Evolutionary conservation across 2,113 vertebrate genomes (phyloP).

Genomic region (Mobula hypostoma): DNA sequence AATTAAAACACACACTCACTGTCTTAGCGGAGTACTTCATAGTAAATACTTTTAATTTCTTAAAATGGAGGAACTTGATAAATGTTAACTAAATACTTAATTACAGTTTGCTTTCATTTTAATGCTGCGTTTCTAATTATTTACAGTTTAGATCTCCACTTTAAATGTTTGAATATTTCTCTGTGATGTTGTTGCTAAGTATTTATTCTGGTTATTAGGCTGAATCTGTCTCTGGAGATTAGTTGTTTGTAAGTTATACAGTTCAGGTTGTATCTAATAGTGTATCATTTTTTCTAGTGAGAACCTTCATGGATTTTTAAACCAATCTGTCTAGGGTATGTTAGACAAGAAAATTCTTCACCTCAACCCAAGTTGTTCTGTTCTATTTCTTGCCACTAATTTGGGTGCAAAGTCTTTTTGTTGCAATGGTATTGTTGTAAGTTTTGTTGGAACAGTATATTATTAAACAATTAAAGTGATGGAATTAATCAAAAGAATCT

Average conservation of each 20-base stretch:
- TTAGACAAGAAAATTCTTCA: slow-evolving; percentile 9
- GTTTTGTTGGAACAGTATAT: not conserved
- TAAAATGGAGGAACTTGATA: not conserved
- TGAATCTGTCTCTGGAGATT: slow-evolving; percentile 6
- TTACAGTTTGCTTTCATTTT: not conserved
- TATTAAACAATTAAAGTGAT: not conserved
- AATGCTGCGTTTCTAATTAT: slow-evolving; percentile 5
- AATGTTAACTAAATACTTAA: not conserved
- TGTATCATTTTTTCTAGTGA: not conserved
- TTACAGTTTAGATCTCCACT: slow-evolving; percentile 7
- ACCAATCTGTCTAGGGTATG: slow-evolving; percentile 8
- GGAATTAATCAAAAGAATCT: not conserved
- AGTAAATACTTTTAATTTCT: slow-evolving; percentile 1
- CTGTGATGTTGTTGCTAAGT: slow-evolving; percentile 12
- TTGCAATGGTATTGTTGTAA: not conserved
- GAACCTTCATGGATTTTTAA: slow-evolving; percentile 6
- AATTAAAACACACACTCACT: not conserved
- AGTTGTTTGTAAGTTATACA: slow-evolving; percentile 4
- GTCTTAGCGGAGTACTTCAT: not conserved
- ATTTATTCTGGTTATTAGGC: slow-evolving; percentile 4
- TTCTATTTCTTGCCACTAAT: not conserved
- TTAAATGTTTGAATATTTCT: slow-evolving; percentile 23
- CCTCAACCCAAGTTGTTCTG: not conserved
- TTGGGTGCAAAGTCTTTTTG: not conserved
- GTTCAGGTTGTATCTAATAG: slow-evolving; percentile 24